Evolutionary conservation across 2,797 vertebrate genomes (phyloP).

Genomic region (Chelon auratus): DNA sequence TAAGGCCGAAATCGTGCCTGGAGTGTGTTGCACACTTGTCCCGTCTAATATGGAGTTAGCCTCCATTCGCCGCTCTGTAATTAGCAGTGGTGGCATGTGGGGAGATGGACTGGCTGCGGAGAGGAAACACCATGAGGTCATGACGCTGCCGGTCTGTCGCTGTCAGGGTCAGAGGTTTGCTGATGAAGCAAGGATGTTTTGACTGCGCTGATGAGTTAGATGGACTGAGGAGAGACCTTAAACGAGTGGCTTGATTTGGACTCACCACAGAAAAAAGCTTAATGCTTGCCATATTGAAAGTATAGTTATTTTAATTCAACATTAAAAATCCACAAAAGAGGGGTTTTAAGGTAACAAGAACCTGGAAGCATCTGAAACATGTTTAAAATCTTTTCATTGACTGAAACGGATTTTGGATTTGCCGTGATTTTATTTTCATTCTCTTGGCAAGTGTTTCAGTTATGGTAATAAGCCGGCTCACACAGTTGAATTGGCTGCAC

Average conservation of each 20-base stretch:
- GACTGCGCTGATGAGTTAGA: slow-evolving; percentile 25
- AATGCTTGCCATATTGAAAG: not conserved
- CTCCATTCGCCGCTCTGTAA: slow-evolving; percentile 79
- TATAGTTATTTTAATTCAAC: no score
- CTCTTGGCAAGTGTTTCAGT: slow-evolving; percentile 18
- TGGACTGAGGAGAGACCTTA: slow-evolving; percentile 11
- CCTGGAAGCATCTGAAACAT: not conserved
- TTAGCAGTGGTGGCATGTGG: slow-evolving; percentile 37
- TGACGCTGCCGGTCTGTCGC: slow-evolving; percentile 28
- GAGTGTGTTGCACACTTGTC: slow-evolving; percentile 35
- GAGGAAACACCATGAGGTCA: slow-evolving; percentile 64
- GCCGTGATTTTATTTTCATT: slow-evolving; percentile 1
- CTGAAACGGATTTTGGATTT: slow-evolving; percentile 3
- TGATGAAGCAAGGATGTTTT: slow-evolving; percentile 51
- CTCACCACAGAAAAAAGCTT: not conserved
- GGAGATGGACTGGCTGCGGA: slow-evolving; percentile 23
- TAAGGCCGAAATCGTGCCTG: slow-evolving; percentile 68
- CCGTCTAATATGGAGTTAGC: slow-evolving; percentile 86
- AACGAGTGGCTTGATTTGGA: slow-evolving; percentile 1
- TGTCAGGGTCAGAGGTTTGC: slow-evolving; percentile 49
- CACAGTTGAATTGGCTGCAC: slow-evolving; percentile 55
- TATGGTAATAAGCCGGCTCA: slow-evolving; percentile 63
- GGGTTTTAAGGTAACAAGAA: no score
- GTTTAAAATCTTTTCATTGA: not conserved
- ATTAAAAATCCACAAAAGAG: no score